These are phyloP conservation scores for Glyphotaelius pellucidus DNA, from an alignment of 2,888 invertebrate genomes.

Conservation along the genomic window DNA sequence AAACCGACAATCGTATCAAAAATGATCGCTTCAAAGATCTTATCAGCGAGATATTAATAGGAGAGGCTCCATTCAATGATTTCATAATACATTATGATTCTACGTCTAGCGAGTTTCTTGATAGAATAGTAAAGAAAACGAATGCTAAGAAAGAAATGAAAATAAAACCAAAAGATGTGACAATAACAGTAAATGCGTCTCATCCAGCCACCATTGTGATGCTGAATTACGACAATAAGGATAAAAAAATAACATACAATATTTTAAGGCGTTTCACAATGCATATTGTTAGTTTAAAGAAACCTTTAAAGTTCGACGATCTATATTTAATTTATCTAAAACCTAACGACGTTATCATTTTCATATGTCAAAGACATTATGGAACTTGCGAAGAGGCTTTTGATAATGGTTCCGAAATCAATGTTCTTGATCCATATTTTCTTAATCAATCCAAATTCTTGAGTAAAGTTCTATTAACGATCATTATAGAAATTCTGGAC, in stretches of 20 bases:
- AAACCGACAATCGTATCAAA: neutral
- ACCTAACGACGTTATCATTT: slow-evolving; percentile 2
- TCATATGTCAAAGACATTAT: slow-evolving; percentile 8
- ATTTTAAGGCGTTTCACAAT: neutral
- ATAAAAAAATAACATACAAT: neutral
- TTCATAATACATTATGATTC: slow-evolving; percentile 24
- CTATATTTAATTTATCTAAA: neutral
- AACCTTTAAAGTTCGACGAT: neutral
- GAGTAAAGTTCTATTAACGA: neutral
- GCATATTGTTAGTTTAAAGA: slow-evolving; percentile 7
- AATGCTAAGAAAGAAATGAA: slow-evolving; percentile 13
- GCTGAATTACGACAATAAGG: neutral
- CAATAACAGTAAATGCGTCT: neutral
- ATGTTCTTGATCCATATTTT: neutral
- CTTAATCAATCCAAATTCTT: neutral
- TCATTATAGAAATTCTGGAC: neutral
- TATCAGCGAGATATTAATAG: slow-evolving; percentile 14
- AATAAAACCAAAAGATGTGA: neutral
- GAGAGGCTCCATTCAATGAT: neutral
- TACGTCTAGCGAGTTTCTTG: neutral
- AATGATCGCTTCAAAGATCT: neutral
- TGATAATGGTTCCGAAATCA: neutral
- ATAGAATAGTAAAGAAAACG: neutral
- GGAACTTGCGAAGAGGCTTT: neutral
- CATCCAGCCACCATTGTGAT: neutral